Evolutionary conservation across 2,797 vertebrate species (phyloP).

Genomic region (Sebastes iracundus): DNA sequence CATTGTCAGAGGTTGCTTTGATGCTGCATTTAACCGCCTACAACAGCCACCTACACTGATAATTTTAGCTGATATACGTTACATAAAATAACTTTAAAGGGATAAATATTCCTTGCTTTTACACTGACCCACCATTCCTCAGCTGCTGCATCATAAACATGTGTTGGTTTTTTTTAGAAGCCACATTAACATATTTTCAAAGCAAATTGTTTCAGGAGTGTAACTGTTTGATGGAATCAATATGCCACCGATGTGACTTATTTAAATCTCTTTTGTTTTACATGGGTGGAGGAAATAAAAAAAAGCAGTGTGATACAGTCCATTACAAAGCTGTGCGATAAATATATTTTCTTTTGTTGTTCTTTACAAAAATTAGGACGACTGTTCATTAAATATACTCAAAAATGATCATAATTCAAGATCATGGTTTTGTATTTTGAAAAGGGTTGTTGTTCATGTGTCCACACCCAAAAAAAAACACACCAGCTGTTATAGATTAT

Average conservation of each 20-base stretch:
- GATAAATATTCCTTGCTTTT: slow-evolving; percentile 10
- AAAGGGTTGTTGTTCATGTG: not conserved
- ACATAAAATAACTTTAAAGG: slow-evolving; percentile 38
- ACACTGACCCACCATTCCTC: slow-evolving; percentile 25
- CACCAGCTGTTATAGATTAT: not conserved
- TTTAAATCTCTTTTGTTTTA: slow-evolving; percentile 25
- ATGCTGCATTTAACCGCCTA: slow-evolving; percentile 7
- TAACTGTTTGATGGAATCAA: slow-evolving; percentile 43
- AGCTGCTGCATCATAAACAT: slow-evolving; percentile 29
- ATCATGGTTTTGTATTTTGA: not conserved
- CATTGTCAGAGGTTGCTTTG: slow-evolving; percentile 5
- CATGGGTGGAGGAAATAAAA: slow-evolving; percentile 12
- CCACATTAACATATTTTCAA: slow-evolving; percentile 51
- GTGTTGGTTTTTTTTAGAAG: slow-evolving; percentile 20
- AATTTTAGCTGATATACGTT: slow-evolving; percentile 18
- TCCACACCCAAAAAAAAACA: not conserved
- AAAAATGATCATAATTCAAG: not conserved
- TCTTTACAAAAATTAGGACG: not conserved
- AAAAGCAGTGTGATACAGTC: not conserved
- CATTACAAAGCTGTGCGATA: not conserved
- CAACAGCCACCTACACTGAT: slow-evolving; percentile 7
- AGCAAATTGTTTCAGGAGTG: slow-evolving; percentile 29
- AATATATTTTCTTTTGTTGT: not conserved
- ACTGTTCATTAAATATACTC: no score
- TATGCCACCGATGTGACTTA: slow-evolving; percentile 29